phyloP scores from a whole-genome alignment of 1,140 invertebrate genomes.

The Oncopeltus fasciatus region DNA sequence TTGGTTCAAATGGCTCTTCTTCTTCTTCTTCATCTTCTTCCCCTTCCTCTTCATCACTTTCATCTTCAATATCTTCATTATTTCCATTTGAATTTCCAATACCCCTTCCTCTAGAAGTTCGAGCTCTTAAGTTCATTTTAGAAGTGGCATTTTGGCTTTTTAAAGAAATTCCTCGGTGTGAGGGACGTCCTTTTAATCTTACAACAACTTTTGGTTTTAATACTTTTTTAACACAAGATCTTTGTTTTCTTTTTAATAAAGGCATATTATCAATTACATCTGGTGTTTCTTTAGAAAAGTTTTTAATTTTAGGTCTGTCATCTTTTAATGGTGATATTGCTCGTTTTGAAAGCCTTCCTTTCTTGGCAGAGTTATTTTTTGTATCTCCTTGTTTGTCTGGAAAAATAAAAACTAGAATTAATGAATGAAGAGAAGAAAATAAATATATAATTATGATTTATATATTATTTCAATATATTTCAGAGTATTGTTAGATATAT shows the following conservation, averaged over 20 bases:
- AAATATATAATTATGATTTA: too few relatives aligned
- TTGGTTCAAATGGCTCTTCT: not conserved
- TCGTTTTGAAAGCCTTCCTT: not conserved
- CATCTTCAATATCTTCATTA: constrained; percentile 13
- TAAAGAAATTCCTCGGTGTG: not conserved
- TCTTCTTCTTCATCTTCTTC: constrained; percentile 19
- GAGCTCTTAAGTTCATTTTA: constrained; percentile 43
- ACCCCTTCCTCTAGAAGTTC: constrained; percentile 31
- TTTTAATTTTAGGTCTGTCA: not conserved
- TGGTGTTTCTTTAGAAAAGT: not conserved
- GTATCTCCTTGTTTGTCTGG: not conserved
- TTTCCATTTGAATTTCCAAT: too few relatives aligned
- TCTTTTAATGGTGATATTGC: not conserved
- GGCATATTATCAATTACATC: not conserved
- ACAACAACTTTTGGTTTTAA: not conserved
- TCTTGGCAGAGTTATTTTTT: not conserved
- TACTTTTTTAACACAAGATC: not conserved
- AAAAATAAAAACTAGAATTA: too few relatives aligned
- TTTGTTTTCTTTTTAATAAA: not conserved
- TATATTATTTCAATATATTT: too few relatives aligned
- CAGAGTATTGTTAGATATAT: too few relatives aligned
- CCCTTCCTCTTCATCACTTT: constrained; percentile 15
- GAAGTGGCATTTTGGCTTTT: not conserved
- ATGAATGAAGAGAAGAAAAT: too few relatives aligned
- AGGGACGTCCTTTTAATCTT: not conserved